Percentiles rank a stretch among this genome's conserved stretches.
Conservation (phyloP, 2,888 invertebrate genomes). For the Synergus umbraculus region DNA sequence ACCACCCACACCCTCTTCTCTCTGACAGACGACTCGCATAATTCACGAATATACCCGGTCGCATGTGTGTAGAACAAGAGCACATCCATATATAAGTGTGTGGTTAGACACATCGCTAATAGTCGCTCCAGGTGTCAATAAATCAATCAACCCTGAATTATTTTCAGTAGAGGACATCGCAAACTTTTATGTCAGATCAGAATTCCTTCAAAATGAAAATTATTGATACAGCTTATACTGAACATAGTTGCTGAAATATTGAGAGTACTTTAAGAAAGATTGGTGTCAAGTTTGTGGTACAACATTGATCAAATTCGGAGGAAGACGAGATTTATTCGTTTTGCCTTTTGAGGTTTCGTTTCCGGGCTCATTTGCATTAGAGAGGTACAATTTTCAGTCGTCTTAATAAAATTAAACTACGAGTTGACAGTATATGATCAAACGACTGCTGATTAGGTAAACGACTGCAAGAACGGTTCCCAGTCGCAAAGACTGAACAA, state of each 20-base stretch:
- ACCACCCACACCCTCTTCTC: conserved; percentile 37
- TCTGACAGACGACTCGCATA: conserved; percentile 35
- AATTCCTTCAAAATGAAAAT: no score
- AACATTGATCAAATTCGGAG: not conserved
- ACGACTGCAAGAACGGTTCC: conserved; percentile 18
- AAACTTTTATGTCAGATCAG: not conserved
- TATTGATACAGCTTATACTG: no score
- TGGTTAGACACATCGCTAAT: conserved; percentile 33
- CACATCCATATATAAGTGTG: not conserved
- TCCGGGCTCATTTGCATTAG: not conserved
- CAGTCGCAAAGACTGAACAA: conserved; percentile 22
- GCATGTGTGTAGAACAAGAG: conserved; percentile 35
- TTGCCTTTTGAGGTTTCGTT: conserved; percentile 7
- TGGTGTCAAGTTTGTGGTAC: not conserved
- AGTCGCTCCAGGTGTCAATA: conserved; percentile 48
- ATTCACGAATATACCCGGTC: conserved; percentile 34
- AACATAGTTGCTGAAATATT: no score
- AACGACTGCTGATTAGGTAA: conserved; percentile 30
- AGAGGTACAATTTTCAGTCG: conserved; percentile 7
- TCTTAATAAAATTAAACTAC: conserved; percentile 12
- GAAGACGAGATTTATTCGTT: not conserved
- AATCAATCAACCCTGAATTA: conserved; percentile 52
- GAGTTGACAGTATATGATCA: conserved; percentile 11
- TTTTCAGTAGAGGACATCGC: not conserved
- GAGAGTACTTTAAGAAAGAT: not conserved